A percentile compares a stretch with the other conserved stretches of the same genome.
Evolutionary conservation across 2,797 vertebrate genomes (phyloP).

Genomic region (Clamator glandarius): DNA sequence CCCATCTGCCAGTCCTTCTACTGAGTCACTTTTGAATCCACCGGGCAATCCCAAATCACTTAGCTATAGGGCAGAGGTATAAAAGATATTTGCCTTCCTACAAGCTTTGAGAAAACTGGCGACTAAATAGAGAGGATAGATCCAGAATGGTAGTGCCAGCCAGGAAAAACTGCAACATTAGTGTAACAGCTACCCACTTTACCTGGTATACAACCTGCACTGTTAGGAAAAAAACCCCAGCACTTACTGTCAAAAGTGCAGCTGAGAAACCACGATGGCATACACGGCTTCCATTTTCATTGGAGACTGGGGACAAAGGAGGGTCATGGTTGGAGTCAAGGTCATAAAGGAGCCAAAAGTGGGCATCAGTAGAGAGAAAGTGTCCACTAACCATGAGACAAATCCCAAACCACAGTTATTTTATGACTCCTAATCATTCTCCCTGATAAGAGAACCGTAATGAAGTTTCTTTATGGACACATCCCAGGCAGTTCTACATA

Average conservation of each 20-base stretch:
- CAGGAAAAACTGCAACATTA: neutral
- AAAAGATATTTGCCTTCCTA: neutral
- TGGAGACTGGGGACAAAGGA: accelerated
- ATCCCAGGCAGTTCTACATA: neutral
- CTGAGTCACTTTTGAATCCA: neutral
- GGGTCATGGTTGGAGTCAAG: neutral
- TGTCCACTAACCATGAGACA: neutral
- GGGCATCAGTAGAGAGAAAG: neutral
- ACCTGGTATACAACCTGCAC: neutral
- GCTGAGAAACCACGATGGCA: neutral
- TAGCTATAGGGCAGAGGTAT: neutral
- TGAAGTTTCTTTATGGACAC: neutral
- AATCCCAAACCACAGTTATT: neutral
- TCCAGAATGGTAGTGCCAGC: neutral
- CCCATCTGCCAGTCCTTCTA: neutral
- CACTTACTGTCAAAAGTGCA: neutral
- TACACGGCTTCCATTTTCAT: accelerated
- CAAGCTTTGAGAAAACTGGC: neutral
- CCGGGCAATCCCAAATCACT: neutral
- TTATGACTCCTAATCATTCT: neutral
- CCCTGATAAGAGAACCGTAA: neutral
- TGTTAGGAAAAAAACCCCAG: neutral
- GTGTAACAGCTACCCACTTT: accelerated
- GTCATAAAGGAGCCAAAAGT: neutral
- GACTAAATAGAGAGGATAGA: neutral